These are phyloP conservation scores for Watersipora subatra DNA, from an alignment of 1,140 invertebrate species.

Conservation along the genomic window DNA sequence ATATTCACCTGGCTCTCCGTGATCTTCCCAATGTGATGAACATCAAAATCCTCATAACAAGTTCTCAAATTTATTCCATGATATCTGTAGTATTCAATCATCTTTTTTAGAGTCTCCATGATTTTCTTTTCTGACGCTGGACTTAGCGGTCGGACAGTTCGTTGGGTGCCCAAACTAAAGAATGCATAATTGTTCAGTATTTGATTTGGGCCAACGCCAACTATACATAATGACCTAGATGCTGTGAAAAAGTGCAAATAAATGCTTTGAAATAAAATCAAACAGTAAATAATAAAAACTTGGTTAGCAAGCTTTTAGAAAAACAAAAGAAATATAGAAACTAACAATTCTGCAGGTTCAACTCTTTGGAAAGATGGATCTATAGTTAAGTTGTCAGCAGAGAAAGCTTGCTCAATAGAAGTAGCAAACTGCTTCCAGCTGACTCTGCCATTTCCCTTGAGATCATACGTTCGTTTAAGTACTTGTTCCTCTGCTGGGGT, in stretches of 20 bases:
- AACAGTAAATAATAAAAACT: too few species aligned
- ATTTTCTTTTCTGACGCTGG: slow-evolving; percentile 21
- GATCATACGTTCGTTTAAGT: slow-evolving; percentile 28
- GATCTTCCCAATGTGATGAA: slow-evolving; percentile 34
- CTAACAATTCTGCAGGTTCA: slow-evolving; percentile 31
- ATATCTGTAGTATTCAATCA: slow-evolving; percentile 29
- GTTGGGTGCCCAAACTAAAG: slow-evolving; percentile 30
- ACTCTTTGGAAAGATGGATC: slow-evolving; percentile 25
- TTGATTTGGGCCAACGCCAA: neutral
- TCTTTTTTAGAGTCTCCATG: slow-evolving; percentile 18
- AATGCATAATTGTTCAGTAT: slow-evolving; percentile 1
- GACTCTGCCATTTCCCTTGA: slow-evolving; percentile 26
- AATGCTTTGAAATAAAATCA: neutral
- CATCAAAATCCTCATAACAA: slow-evolving; percentile 38
- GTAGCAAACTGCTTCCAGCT: slow-evolving; percentile 36
- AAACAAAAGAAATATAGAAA: too few species aligned
- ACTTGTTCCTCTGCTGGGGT: slow-evolving; percentile 23
- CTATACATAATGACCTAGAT: neutral
- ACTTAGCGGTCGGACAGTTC: slow-evolving; percentile 27
- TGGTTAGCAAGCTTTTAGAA: too few species aligned
- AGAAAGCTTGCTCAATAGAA: slow-evolving; percentile 28
- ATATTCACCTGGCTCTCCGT: slow-evolving; percentile 36
- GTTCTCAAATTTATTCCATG: slow-evolving; percentile 33
- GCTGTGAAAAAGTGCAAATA: neutral
- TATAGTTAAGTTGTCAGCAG: slow-evolving; percentile 20